Conservation (phyloP, 2,797 vertebrate genomes). For the Phrynocephalus guinanensis region DNA sequence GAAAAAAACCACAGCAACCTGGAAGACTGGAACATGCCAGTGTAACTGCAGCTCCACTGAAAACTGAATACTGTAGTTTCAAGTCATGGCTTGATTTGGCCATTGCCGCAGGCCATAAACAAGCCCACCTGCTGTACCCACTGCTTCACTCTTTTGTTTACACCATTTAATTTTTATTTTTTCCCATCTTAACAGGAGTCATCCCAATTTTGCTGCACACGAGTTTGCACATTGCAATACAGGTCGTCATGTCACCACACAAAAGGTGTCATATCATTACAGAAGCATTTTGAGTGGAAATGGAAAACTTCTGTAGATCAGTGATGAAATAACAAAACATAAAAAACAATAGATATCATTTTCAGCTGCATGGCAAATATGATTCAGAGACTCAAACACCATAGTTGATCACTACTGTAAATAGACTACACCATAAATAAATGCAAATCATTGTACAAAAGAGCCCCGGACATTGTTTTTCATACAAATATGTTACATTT, state of each 20-base stretch:
- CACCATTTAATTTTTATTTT: constrained; percentile 70
- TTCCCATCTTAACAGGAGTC: constrained; percentile 69
- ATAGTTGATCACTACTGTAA: constrained; percentile 78
- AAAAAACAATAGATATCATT: constrained; percentile 79
- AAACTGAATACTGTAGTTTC: neutral
- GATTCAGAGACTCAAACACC: constrained; percentile 79
- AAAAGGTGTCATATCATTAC: constrained; percentile 70
- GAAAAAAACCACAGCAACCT: neutral
- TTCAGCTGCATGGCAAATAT: constrained; percentile 81
- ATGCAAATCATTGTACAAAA: constrained; percentile 82
- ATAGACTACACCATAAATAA: constrained; percentile 85
- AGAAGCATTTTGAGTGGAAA: constrained; percentile 81
- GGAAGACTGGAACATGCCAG: neutral
- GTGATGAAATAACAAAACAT: constrained; percentile 73
- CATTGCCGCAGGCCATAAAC: neutral
- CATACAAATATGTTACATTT: constrained; percentile 84
- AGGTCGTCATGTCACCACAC: constrained; percentile 67
- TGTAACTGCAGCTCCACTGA: neutral
- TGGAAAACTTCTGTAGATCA: constrained; percentile 74
- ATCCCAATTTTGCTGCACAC: constrained; percentile 71
- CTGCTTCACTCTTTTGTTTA: neutral
- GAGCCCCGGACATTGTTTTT: constrained; percentile 77
- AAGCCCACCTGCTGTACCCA: neutral
- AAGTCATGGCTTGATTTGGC: neutral
- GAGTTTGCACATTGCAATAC: constrained; percentile 67